phyloP scores from a whole-genome alignment of 2,888 invertebrate genomes.

The Pedicia rivosa region DNA sequence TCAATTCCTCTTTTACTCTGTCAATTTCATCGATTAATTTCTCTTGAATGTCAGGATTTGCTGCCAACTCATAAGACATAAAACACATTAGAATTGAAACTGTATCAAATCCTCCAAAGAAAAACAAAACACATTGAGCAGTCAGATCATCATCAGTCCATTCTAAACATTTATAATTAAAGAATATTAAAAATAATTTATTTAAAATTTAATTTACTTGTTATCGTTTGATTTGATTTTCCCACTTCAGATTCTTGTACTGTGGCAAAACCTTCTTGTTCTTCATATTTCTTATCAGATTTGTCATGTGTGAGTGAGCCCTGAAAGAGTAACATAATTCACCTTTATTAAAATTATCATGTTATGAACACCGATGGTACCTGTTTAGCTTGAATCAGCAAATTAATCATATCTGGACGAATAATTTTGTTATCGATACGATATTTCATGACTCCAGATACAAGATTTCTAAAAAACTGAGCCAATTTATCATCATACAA shows the following conservation, averaged over 20 bases:
- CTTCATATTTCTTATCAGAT: conserved; percentile 15
- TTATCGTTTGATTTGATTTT: too few relatives aligned
- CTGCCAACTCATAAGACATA: conserved; percentile 35
- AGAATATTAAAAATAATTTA: too few relatives aligned
- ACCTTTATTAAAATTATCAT: neutral
- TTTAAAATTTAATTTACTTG: too few relatives aligned
- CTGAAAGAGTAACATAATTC: conserved; percentile 1
- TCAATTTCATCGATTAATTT: conserved; percentile 36
- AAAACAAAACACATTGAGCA: conserved; percentile 37
- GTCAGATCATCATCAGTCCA: conserved; percentile 31
- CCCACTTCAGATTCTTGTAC: conserved; percentile 17
- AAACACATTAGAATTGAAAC: conserved; percentile 28
- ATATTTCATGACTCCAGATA: neutral
- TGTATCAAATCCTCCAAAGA: conserved; percentile 37
- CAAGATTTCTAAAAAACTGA: neutral
- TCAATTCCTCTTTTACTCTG: conserved; percentile 27
- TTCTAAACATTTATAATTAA: conserved; percentile 6
- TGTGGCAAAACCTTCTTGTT: conserved; percentile 17
- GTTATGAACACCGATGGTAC: neutral
- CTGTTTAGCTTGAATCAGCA: conserved; percentile 33
- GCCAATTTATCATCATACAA: conserved; percentile 9
- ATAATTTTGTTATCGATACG: neutral
- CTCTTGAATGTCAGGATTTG: conserved; percentile 34
- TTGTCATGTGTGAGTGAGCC: too few relatives aligned
- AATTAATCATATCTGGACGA: conserved; percentile 27